A percentile compares a stretch with the other conserved stretches of the same genome.
Conservation (phyloP, 2,797 vertebrate species). For the Phrynocephalus guinanensis region DNA sequence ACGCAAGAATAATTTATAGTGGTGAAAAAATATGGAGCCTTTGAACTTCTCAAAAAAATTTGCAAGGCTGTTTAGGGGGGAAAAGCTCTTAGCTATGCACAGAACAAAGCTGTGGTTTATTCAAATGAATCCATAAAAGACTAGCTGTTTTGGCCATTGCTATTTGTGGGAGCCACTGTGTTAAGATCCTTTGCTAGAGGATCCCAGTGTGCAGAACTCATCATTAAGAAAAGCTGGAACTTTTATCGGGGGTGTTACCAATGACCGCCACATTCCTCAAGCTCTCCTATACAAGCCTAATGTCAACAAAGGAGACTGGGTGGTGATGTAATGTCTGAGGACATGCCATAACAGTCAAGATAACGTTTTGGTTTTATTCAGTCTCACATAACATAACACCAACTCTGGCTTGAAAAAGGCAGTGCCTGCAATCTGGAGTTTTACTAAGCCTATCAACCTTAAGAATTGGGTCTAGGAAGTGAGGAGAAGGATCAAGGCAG, state of each 20-base stretch:
- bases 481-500: not conserved
- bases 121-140: not conserved
- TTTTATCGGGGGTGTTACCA: conserved; percentile 62
- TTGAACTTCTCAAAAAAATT: not conserved
- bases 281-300: conserved; percentile 75
- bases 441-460: conserved; percentile 29
- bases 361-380: conserved; percentile 69
- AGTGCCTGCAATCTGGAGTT: conserved; percentile 11
- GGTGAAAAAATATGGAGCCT: not conserved
- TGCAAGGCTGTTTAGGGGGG: not conserved
- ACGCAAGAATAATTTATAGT: not conserved
- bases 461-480: not conserved
- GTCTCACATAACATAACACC: conserved; percentile 58
- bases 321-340: conserved; percentile 86
- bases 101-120: not conserved
- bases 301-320: conserved; percentile 81
- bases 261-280: conserved; percentile 68
- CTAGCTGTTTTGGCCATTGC: not conserved
- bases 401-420: conserved; percentile 55
- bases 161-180: not conserved
- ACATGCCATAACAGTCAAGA: conserved; percentile 74
- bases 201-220: conserved; percentile 30
- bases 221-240: conserved; percentile 57
- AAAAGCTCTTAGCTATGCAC: not conserved
- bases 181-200: conserved; percentile 29